Percentiles rank a stretch among this genome's conserved stretches.
Conservation (phyloP, 2,113 vertebrate genomes). For the Chrysemys picta region DNA sequence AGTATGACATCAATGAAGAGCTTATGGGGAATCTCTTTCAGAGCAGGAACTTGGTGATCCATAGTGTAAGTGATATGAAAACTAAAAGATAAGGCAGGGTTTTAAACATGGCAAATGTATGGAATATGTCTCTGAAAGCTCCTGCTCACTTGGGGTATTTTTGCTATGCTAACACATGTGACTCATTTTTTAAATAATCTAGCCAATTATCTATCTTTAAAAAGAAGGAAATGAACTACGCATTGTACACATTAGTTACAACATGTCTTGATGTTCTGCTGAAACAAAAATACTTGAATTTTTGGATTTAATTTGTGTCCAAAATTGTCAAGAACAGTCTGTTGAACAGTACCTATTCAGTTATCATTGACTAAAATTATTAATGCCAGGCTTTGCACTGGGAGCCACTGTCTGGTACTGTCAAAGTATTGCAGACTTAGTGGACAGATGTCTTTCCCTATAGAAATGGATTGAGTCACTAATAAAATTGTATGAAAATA, state of each 20-base stretch:
- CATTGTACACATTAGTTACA: not conserved
- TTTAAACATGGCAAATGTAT: not conserved
- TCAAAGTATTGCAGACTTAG: fast-evolving
- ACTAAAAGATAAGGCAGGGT: not conserved
- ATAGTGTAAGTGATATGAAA: not conserved
- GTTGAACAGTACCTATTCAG: not conserved
- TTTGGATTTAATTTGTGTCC: not conserved
- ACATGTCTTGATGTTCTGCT: not conserved
- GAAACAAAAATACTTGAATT: not conserved
- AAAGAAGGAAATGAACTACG: not conserved
- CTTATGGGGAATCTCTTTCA: not conserved
- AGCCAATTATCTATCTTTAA: not conserved
- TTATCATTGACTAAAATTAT: not conserved
- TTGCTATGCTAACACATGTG: not conserved
- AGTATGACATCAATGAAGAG: not conserved
- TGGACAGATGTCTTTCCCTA: not conserved
- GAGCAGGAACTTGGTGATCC: not conserved
- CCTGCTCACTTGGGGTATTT: not conserved
- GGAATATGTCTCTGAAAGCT: not conserved
- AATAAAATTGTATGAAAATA: too few species aligned
- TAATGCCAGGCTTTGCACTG: too few species aligned
- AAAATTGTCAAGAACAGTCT: not conserved
- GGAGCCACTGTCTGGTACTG: not conserved
- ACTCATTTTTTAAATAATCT: not conserved
- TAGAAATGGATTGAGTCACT: not conserved